Conservation (phyloP, 2,888 invertebrate species). For the Azorinus chamasolen region DNA sequence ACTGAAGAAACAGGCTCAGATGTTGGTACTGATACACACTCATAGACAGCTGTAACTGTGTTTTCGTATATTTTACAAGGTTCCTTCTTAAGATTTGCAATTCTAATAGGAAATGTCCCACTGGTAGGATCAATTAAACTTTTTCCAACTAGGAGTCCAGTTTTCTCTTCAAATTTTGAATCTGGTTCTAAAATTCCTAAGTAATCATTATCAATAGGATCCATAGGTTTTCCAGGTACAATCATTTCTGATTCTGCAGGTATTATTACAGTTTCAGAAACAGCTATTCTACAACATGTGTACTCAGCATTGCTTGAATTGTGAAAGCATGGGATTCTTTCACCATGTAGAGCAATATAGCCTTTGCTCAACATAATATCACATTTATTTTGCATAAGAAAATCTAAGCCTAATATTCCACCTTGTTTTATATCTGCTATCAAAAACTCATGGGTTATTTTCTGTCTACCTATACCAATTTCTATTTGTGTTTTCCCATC, state of each 20-base stretch:
- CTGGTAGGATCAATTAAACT: too few relatives aligned
- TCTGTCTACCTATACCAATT: not conserved
- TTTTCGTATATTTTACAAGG: too few relatives aligned
- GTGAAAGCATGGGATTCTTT: constrained; percentile 10
- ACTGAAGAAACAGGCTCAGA: too few relatives aligned
- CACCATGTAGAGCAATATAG: constrained; percentile 14
- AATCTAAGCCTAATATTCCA: too few relatives aligned
- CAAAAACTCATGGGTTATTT: constrained; percentile 6
- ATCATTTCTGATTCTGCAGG: constrained; percentile 18
- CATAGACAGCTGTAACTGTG: too few relatives aligned
- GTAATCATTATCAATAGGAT: constrained; percentile 4
- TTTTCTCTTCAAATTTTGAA: constrained; percentile 17
- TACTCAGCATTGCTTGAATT: not conserved
- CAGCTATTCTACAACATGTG: too few relatives aligned
- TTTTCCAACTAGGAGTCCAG: constrained; percentile 2
- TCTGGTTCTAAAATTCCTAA: constrained; percentile 12
- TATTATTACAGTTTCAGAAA: constrained; percentile 4
- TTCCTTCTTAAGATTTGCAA: too few relatives aligned
- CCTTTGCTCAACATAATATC: constrained; percentile 23
- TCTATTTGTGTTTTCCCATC: too few relatives aligned
- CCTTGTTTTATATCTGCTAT: constrained; percentile 8
- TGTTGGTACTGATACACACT: not conserved
- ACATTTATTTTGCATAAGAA: constrained; percentile 5
- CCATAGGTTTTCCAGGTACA: constrained; percentile 14
- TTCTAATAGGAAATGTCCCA: too few relatives aligned